phyloP scores from a whole-genome alignment of 2,888 invertebrate species.

The Agonopterix arenella region DNA sequence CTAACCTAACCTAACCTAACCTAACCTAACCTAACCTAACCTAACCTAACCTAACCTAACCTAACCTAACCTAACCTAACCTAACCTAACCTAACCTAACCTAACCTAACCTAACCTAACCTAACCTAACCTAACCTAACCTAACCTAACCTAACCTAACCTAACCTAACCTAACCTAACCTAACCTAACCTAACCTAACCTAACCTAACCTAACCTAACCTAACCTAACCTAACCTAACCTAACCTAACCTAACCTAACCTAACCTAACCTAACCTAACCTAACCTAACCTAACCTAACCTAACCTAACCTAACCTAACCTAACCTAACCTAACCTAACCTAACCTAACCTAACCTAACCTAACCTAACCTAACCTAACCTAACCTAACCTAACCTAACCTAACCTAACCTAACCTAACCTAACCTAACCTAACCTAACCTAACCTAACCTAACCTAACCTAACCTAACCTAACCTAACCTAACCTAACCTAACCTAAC shows the following conservation, averaged over 20 bases:
- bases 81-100: not conserved
- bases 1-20: not conserved
- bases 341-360: conserved; percentile 10
- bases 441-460: conserved; percentile 1
- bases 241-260: conserved; percentile 11
- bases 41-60: conserved; percentile 1
- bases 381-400: not conserved
- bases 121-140: not conserved
- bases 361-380: conserved; percentile 1
- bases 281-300: conserved; percentile 5
- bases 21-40: conserved; percentile 1
- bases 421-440: not conserved
- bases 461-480: not conserved
- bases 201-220: conserved; percentile 4
- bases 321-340: conserved; percentile 10
- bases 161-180: conserved; percentile 2
- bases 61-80: not conserved
- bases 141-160: not conserved
- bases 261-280: conserved; percentile 10
- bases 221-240: conserved; percentile 4
- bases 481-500: conserved; percentile 3
- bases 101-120: not conserved
- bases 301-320: conserved; percentile 9
- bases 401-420: conserved; percentile 7
- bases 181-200: conserved; percentile 1